Evolutionary conservation across 2,113 vertebrate genomes (phyloP), one percentile per base, ranked within the genome.

Genomic region (Montifringilla adamsi): DNA sequence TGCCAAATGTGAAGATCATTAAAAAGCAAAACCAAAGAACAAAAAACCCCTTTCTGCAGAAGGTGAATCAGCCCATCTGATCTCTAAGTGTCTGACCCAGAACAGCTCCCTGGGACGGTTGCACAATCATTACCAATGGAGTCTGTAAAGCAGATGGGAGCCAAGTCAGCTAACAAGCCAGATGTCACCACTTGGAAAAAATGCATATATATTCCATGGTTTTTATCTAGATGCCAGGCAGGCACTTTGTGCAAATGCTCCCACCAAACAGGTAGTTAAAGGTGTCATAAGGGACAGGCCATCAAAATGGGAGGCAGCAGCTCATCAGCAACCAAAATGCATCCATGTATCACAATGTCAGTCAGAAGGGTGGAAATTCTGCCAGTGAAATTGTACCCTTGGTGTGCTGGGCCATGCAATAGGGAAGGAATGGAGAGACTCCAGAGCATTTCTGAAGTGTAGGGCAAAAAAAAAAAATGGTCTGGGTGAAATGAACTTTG

Each of bases 161-260:
- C 95, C 89, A 93, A 94, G 41, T 59, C 80, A 95, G 90, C 67
- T 92, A 96, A 94, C 88, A 91, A 93, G 77, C 84, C 96, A 97
- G 90, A 97, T 96, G 93, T 89, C 90, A 84, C 66, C 6, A 6
- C 43, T 84, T 84, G 81, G 86, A 47, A 69, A 93, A 89, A 78
- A 69, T 27, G 66, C 1, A 39, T 10, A 23, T 6, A 26, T 31
- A 56, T 53, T 91, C 52, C 39, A 15, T 31, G 49, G 4, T 24
- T 95, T 93, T 92, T 89, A 89, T 93, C 69, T 70, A 59, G 92
- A 75, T 95, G 80, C 77, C 83, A 95, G 94, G 92, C 92, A 96
- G 67, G 47, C 13, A 76, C 46, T 69, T 30, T 70, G 84, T 79
- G 67, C 60, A 90, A 87, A 79, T 84, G 41, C 18, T 78, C 37